A percentile compares a stretch with the other conserved stretches of the same genome.
These are phyloP conservation scores for Cancer borealis DNA, from an alignment of 2,888 invertebrate genomes.

Conservation along the genomic window DNA sequence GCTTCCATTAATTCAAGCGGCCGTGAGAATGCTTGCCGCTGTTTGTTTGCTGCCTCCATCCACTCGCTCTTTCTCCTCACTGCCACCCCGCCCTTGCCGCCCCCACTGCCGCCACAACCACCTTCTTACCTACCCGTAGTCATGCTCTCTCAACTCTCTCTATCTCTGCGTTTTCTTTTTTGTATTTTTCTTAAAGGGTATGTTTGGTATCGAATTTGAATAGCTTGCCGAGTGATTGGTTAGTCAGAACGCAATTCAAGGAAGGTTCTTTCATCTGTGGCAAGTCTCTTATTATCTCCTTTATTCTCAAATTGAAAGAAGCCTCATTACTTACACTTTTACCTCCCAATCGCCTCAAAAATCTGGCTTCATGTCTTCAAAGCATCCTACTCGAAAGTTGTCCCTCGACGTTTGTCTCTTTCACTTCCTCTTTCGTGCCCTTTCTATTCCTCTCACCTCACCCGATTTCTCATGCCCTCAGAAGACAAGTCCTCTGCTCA, in stretches of 20 bases:
- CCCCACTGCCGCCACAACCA: not conserved
- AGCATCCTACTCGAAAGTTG: not conserved
- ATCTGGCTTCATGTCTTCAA: not conserved
- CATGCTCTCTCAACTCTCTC: not conserved
- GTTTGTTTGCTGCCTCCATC: not conserved
- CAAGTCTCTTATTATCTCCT: not conserved
- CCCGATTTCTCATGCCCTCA: not conserved
- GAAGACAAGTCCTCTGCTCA: not conserved
- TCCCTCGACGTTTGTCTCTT: not conserved
- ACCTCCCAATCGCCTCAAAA: not conserved
- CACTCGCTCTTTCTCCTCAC: not conserved
- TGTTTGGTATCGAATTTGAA: not conserved
- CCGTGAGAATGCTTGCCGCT: conserved; percentile 15
- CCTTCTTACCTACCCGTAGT: not conserved
- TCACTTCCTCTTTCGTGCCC: not conserved
- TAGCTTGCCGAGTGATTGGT: not conserved
- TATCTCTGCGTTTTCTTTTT: not conserved
- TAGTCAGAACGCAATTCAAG: not conserved
- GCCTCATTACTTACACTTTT: not conserved
- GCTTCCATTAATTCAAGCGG: conserved; percentile 21
- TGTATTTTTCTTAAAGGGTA: not conserved
- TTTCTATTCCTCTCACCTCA: not conserved
- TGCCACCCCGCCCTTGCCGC: not conserved
- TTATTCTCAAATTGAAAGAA: not conserved
- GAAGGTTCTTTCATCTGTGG: not conserved